These are phyloP conservation scores for Rousettus leschenaultii DNA, from an alignment of 2,113 vertebrate species.

Conservation along the genomic window DNA sequence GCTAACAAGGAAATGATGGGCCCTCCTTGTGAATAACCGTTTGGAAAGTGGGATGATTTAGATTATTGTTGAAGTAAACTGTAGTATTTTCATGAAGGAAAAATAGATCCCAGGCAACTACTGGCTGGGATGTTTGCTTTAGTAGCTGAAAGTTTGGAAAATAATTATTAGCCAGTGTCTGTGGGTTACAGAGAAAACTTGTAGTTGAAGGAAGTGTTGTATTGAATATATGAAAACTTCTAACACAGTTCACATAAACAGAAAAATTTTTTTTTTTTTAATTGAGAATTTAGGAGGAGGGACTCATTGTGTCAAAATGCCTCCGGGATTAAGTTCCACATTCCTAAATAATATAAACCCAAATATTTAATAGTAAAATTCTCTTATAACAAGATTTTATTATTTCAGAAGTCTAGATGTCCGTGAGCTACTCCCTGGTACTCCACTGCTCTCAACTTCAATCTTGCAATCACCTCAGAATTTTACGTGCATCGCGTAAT, in stretches of 20 bases:
- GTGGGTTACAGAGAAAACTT: not conserved
- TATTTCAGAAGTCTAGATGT: not conserved
- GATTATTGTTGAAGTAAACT: not conserved
- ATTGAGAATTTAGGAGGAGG: not conserved
- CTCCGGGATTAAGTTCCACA: not conserved
- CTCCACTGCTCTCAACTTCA: not conserved
- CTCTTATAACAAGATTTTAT: not conserved
- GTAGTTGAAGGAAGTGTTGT: conserved; percentile 40
- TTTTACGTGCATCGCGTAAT: not conserved
- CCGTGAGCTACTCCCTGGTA: not conserved
- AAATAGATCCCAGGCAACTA: not conserved
- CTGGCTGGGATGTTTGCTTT: not conserved
- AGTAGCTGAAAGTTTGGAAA: conserved; percentile 39
- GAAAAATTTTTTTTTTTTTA: too few species aligned
- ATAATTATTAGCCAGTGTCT: conserved; percentile 30
- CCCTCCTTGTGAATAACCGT: not conserved
- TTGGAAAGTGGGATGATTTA: not conserved
- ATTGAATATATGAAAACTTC: not conserved
- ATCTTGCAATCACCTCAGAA: not conserved
- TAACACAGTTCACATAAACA: not conserved
- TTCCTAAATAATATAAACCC: not conserved
- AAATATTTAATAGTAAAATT: not conserved
- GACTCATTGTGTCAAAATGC: not conserved
- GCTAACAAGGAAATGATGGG: conserved; percentile 8
- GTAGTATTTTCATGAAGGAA: not conserved